A percentile compares a stretch with the other conserved stretches of the same genome.
Conservation (phyloP, 2,113 vertebrate species). For the western clawed frog (Xenopus tropicalis) region DNA sequence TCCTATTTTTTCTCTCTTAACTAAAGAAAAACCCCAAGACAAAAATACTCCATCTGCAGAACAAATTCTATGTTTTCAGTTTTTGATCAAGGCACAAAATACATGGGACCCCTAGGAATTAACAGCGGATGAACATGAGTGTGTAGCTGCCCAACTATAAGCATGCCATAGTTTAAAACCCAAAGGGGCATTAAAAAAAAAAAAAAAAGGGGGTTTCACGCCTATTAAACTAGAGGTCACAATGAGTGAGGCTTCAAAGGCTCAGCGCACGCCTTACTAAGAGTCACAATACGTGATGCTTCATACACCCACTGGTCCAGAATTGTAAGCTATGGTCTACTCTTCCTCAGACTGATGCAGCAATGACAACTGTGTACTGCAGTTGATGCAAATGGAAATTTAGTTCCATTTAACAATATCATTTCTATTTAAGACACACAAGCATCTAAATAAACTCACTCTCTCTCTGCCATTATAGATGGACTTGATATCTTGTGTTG, state of each 20-base stretch:
- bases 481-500: not conserved
- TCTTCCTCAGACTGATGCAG: not conserved
- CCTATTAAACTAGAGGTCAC: no score
- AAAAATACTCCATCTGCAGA: conserved; percentile 4
- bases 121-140: not conserved
- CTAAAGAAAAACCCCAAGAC: not conserved
- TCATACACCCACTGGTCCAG: no score
- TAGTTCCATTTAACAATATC: not conserved
- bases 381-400: not conserved
- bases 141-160: not conserved
- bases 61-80: conserved; percentile 6
- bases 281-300: not conserved
- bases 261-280: not conserved
- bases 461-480: not conserved
- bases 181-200: not conserved
- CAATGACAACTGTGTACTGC: not conserved
- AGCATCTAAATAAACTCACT: not conserved
- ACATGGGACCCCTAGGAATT: not conserved
- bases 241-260: no score
- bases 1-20: conserved; percentile 3
- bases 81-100: conserved; percentile 29
- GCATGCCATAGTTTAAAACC: not conserved
- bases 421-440: not conserved
- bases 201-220: no score
- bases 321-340: no score